A percentile compares a stretch with the other conserved stretches of the same genome.
Evolutionary conservation across 2,113 vertebrate genomes (phyloP).

Genomic region (Steatornis caripensis): DNA sequence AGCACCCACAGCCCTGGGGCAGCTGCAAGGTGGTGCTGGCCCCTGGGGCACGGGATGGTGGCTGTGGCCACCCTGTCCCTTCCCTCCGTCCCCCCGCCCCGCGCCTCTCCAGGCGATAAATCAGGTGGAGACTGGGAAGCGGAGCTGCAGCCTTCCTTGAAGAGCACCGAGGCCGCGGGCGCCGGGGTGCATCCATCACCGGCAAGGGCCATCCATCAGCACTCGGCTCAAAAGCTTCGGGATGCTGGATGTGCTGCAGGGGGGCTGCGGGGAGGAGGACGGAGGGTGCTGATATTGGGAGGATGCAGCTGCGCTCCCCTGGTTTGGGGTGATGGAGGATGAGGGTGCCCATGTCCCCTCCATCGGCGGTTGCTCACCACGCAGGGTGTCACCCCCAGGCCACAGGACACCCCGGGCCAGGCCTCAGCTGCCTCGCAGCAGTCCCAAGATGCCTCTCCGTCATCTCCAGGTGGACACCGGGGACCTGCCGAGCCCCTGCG

Average conservation of each 20-base stretch:
- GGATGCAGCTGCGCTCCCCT: not conserved
- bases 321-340: not conserved
- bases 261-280: not conserved
- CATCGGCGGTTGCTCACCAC: rapidly evolving
- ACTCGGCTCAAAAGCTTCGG: rapidly evolving
- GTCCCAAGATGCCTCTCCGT: not conserved
- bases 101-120: not conserved
- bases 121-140: not conserved
- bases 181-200: not conserved
- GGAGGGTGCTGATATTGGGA: not conserved
- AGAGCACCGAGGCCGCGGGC: rapidly evolving
- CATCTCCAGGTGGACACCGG: not conserved
- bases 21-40: not conserved
- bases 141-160: not conserved
- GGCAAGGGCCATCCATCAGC: not conserved
- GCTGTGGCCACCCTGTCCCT: not conserved
- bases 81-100: not conserved
- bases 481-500: not conserved
- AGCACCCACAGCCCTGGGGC: not conserved
- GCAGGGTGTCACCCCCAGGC: not conserved
- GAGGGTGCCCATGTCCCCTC: rapidly evolving
- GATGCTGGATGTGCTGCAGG: not conserved
- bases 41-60: rapidly evolving
- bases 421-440: not conserved
- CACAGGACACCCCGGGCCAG: too few species aligned